Evolutionary conservation across 2,113 vertebrate species (phyloP).

Genomic region (Lophius piscatorius): DNA sequence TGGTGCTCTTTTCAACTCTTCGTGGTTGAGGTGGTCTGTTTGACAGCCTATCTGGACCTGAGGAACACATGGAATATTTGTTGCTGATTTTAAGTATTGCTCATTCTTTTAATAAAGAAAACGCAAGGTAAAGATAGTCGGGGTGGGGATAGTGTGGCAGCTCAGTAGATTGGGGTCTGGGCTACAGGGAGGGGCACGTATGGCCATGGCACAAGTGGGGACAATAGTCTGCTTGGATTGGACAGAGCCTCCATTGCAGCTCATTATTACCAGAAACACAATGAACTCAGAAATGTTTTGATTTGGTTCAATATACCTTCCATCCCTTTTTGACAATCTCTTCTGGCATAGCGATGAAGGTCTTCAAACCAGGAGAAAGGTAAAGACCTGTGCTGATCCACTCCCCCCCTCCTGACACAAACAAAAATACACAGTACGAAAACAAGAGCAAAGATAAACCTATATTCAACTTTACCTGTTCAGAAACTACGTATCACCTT

Average conservation of each 20-base stretch:
- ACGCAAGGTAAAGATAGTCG: too few species aligned
- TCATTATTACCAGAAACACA: conserved; percentile 8
- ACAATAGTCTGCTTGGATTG: too few species aligned
- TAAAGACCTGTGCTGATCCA: conserved; percentile 85
- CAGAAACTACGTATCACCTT: not conserved
- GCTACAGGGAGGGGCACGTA: too few species aligned
- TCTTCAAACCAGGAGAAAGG: conserved; percentile 78
- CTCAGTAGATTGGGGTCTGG: too few species aligned
- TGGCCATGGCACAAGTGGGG: too few species aligned
- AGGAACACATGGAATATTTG: not conserved
- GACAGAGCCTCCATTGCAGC: too few species aligned
- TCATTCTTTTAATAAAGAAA: not conserved
- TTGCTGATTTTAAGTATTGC: not conserved
- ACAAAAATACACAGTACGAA: conserved; percentile 24
- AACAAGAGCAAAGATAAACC: not conserved
- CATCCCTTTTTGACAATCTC: conserved; percentile 69
- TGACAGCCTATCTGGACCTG: conserved; percentile 83
- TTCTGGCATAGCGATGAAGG: conserved; percentile 68
- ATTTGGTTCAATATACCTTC: conserved; percentile 59
- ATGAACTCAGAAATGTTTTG: not conserved
- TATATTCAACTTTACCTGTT: not conserved
- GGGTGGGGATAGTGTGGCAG: too few species aligned
- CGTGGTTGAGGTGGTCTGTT: conserved; percentile 64
- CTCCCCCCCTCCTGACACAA: conserved; percentile 64
- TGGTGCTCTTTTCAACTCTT: conserved; percentile 62